Evolutionary conservation across 2,888 invertebrate species (phyloP).

Genomic region (Ceratothoa steindachneri): DNA sequence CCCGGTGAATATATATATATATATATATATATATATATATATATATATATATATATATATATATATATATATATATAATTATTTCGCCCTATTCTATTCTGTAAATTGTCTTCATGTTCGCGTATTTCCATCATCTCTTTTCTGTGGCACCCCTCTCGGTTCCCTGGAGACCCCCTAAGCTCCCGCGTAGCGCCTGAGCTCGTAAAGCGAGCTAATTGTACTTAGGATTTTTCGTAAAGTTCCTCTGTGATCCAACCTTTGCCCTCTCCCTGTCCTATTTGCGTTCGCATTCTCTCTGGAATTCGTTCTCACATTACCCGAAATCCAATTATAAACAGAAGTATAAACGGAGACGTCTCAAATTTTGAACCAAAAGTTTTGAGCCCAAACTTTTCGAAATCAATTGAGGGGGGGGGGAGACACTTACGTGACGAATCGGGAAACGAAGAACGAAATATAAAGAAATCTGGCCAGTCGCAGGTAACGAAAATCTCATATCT

Average conservation of each 20-base stretch:
- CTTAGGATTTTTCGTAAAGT: background rate
- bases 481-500: slow-evolving; percentile 5
- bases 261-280: background rate
- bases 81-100: background rate
- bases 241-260: background rate
- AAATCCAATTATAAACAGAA: background rate
- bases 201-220: background rate
- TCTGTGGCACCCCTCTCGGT: background rate
- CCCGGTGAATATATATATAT: no score
- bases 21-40: no score
- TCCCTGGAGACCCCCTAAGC: background rate
- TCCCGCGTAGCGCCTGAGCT: background rate
- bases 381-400: background rate
- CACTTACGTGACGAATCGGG: no score
- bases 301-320: background rate
- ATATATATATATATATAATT: no score
- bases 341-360: background rate
- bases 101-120: background rate
- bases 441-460: background rate
- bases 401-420: no score
- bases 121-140: background rate
- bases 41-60: no score
- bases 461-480: slow-evolving; percentile 12
- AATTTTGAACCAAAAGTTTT: no score
- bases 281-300: background rate